Base-by-base conservation (phyloP, 2,113 vertebrate genomes). In the Bambusicola thoracicus region DNA sequence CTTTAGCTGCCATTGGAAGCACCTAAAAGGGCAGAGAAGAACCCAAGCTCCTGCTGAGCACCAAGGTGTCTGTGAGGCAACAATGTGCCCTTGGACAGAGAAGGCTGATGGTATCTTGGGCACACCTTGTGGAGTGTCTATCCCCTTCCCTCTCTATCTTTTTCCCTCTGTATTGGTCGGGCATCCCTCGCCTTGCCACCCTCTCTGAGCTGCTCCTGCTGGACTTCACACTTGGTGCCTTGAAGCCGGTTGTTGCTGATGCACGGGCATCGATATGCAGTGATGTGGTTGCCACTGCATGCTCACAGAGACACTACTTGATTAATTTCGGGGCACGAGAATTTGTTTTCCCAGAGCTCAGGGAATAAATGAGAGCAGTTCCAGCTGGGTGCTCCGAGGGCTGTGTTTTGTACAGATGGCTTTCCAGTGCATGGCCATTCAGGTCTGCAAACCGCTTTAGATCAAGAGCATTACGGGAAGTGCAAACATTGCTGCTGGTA, bases 101-200 rank as follows among this genome's bases (percentile, higher is more conserved):
- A 36, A 61, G 22, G 34, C 59, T 61, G 59, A 27, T 38, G 22
- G 22, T 16, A 10, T 62, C 14, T 25, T 29, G 10, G 36, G 61
- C 36, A 14, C n/a, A 18, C 21, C 41, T 67, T 8, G 0, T 3
- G 9, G 8, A 21, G 34, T 66, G 40, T 61, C 36, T 87, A 6
- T 30, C 29, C 34, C 46, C 10, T 56, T 81, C 36, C 13, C 13
- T 77, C 27, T 76, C 53, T 27, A 11, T 56, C 40, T 67, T 61
- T 63, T 49, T 62, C 32, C 22, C 16, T 74, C 19, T 67, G 16
- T 43, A 8, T 38, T 36, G 24, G 3, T 27, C 12, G 11, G 11
- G 18, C 24, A 20, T 72, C 4, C 0, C 22, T 20, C 1, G 0
- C 27, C 43, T 48, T 63, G 73, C n/a, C 6, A 10, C 48, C 46